Percentiles rank a stretch among this genome's conserved stretches.
Conservation (phyloP, 2,888 invertebrate species). For the Stenodera caucasica region DNA sequence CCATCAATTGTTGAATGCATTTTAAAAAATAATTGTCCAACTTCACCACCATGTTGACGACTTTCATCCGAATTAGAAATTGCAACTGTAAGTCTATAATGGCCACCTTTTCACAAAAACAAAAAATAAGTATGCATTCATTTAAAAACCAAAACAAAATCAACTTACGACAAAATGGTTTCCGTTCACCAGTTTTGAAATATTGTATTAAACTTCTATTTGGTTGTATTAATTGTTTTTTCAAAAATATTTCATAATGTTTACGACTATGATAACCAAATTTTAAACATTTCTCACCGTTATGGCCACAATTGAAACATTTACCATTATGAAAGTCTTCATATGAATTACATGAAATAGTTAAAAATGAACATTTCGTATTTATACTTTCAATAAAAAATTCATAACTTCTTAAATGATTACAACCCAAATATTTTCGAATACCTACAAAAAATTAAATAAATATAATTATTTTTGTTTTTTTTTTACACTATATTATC, state of each 20-base stretch:
- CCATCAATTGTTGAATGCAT: conserved; percentile 65
- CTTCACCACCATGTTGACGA: conserved; percentile 73
- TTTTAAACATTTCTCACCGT: conserved; percentile 68
- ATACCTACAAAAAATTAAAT: conserved; percentile 62
- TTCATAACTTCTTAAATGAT: conserved; percentile 83
- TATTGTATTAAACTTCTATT: conserved; percentile 66
- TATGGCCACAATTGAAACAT: conserved; percentile 69
- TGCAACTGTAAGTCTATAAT: conserved; percentile 75
- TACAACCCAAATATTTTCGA: conserved; percentile 76
- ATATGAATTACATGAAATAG: conserved; percentile 77
- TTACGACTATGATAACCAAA: conserved; percentile 67
- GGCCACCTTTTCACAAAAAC: conserved; percentile 62
- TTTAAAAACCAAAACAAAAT: too few relatives aligned
- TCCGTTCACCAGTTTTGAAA: conserved; percentile 68
- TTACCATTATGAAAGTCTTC: conserved; percentile 64
- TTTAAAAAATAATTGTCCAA: conserved; percentile 71
- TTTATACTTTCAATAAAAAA: conserved; percentile 84
- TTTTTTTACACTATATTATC: neutral
- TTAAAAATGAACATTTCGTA: conserved; percentile 74
- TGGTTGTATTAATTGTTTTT: conserved; percentile 56
- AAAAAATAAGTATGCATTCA: too few relatives aligned
- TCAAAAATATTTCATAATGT: conserved; percentile 59
- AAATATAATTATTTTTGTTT: too few relatives aligned
- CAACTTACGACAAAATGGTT: conserved; percentile 82
- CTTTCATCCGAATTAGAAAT: conserved; percentile 76